phyloP scores from a whole-genome alignment of 23 tunicate genomes.

The Phallusia fumigata region DNA sequence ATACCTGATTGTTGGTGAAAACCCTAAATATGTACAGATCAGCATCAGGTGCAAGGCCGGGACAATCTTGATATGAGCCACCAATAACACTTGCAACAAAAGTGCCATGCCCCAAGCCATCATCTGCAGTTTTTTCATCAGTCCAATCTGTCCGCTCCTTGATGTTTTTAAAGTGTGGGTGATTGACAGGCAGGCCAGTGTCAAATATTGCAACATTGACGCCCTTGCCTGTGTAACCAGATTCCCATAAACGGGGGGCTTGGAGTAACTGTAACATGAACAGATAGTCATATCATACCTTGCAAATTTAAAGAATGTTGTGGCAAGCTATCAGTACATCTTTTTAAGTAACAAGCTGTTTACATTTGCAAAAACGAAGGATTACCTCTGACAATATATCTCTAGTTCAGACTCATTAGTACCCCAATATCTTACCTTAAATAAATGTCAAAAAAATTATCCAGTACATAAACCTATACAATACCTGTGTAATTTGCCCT shows the following conservation, averaged over 20 bases:
- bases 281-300: background rate
- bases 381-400: too few species aligned
- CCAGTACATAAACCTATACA: too few species aligned
- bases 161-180: slow-evolving; percentile 84
- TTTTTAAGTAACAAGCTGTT: too few species aligned
- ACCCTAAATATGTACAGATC: slow-evolving; percentile 93
- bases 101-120: slow-evolving; percentile 98
- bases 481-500: slow-evolving; percentile 36
- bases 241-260: slow-evolving; percentile 78
- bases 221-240: slow-evolving; percentile 94
- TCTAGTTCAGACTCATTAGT: too few species aligned
- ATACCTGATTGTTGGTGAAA: slow-evolving; percentile 93
- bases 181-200: slow-evolving; percentile 87
- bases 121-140: slow-evolving; percentile 86
- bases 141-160: slow-evolving; percentile 98
- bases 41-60: slow-evolving; percentile 97
- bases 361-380: background rate
- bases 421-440: too few species aligned
- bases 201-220: slow-evolving; percentile 97
- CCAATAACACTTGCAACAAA: slow-evolving; percentile 99
- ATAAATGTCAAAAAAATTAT: too few species aligned
- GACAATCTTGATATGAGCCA: slow-evolving; percentile 73
- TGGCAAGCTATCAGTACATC: too few species aligned
- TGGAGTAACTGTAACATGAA: slow-evolving; percentile 45
- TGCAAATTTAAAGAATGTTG: background rate